Base-by-base conservation (phyloP, 2,113 vertebrate genomes). In the Pseudorectes ferrugineus region DNA sequence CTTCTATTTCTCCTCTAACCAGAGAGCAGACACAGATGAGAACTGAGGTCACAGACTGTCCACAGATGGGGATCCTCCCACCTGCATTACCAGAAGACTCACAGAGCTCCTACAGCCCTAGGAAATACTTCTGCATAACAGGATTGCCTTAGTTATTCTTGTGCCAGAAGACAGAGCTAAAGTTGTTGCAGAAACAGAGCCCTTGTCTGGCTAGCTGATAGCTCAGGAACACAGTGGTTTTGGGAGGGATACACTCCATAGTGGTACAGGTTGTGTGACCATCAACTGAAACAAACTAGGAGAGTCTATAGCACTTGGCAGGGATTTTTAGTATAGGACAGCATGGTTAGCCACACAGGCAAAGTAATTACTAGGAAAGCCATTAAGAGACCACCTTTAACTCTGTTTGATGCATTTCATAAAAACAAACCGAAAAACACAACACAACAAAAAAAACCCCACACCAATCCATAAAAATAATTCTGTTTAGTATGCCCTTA, bases 241-340 rank as follows among this genome's bases (percentile, higher is more conserved):
- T 77, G 17, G 23, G 20, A 74, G 3, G 3, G 8, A 40, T 15
- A 9, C 0, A 2, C 2, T 73, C 21, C 0, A 0, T 5, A 19
- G 5, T 5, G 12, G 7, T 1, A 21, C 5, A 23, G 20, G 24
- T 11, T 82, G 6, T 61, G 40, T 52, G 45, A 57, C 6, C 26
- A 24, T 7, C 17, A 43, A 3, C 6, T n/a, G 33, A 35, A 55
- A 35, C 3, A 48, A 68, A 25, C 18, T 10, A 40, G 31, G 12
- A 54, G 8, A 22, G 7, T n/a, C 23, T 67, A 22, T 24, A 70
- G 10, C 7, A 61, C 12, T 61, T 66, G 9, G 25, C 22, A 51
- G 22, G 36, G 54, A 48, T 22, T 85, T 67, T 65, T 63, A 28
- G 5, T 72, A 1, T 21, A 45, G 25, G 31, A 28, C 4, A 76